Conservation (phyloP, 1,140 invertebrate species). For the Helicoverpa zea region DNA sequence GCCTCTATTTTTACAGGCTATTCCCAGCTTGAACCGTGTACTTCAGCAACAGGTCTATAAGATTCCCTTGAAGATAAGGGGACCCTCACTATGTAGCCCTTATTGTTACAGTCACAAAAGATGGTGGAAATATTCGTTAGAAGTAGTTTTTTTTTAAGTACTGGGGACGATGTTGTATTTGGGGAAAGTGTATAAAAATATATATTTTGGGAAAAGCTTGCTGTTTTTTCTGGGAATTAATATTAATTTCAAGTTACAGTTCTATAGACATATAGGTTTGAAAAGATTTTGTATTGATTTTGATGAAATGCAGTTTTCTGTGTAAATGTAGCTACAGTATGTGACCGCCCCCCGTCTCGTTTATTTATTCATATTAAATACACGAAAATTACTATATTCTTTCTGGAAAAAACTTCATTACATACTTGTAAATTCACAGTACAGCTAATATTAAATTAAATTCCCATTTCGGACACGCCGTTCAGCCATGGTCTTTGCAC, state of each 20-base stretch:
- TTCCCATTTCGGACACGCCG: slow-evolving; percentile 1
- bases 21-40: slow-evolving; percentile 1
- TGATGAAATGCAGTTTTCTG: too few relatives aligned
- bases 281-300: too few relatives aligned
- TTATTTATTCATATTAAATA: too few relatives aligned
- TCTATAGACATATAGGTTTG: too few relatives aligned
- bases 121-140: neutral
- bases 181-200: too few relatives aligned
- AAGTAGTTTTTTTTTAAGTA: neutral
- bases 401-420: too few relatives aligned
- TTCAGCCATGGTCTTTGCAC: neutral
- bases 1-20: slow-evolving; percentile 23
- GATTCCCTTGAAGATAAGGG: slow-evolving; percentile 38
- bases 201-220: too few relatives aligned
- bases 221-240: too few relatives aligned
- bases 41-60: slow-evolving; percentile 45
- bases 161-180: neutral
- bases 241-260: too few relatives aligned
- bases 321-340: too few relatives aligned
- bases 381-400: too few relatives aligned
- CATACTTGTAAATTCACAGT: neutral
- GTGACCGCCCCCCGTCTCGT: too few relatives aligned
- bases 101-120: slow-evolving; percentile 9
- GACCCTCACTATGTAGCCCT: slow-evolving; percentile 24
- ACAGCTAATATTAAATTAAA: slow-evolving; percentile 15